Evolutionary conservation across 2,888 invertebrate genomes (phyloP), one percentile per base, ranked within the genome.

Genomic region (Oxytorus armatus): DNA sequence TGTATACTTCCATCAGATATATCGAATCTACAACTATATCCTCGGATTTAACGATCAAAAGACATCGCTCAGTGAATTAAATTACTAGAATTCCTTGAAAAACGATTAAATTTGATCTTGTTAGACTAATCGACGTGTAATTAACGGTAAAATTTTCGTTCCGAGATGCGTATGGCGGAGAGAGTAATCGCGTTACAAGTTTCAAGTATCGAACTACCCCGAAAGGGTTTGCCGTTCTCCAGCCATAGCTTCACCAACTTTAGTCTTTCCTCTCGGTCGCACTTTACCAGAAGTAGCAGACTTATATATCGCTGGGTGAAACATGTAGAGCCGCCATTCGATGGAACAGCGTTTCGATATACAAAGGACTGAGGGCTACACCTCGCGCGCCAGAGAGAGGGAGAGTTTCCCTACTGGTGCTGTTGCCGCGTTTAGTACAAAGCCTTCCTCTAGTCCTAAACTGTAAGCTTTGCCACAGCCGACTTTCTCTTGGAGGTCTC

Each of bases 401-500:
- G 23, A 42, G 73, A 80, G 73, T 80, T 80, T 77, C 69, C 65
- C 73, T 73, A 39, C 73, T 65, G 61, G 42, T 77, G 63, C 70
- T 53, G 68, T 65, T 70, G 57, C 63, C 66, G 42, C 66, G 42
- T 8, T 65, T 42, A 55, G 77, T 69, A 77, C 80, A 80, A 80
- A 80, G 77, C 80, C 73, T 80, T 80, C 49, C 72, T 63, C 73
- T 33, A 44, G 53, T 44, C 73, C 77, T 80, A 80, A 77, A 80
- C 77, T 80, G 63, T 80, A 80, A 80, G 80, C 77, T 80, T 57
- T 69, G 63, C 80, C 73, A 65, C 61, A 80, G 80, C 55, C 73
- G 49, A n/a, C n/a, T 80, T 77, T 69, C 80, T 73, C 80, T 73
- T 65, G 77, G 77, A 68, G 77, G 39, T 47, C 47, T 33, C 25